Evolutionary conservation across 2,888 invertebrate species (phyloP).

Genomic region (Gandaritis pyraliata): DNA sequence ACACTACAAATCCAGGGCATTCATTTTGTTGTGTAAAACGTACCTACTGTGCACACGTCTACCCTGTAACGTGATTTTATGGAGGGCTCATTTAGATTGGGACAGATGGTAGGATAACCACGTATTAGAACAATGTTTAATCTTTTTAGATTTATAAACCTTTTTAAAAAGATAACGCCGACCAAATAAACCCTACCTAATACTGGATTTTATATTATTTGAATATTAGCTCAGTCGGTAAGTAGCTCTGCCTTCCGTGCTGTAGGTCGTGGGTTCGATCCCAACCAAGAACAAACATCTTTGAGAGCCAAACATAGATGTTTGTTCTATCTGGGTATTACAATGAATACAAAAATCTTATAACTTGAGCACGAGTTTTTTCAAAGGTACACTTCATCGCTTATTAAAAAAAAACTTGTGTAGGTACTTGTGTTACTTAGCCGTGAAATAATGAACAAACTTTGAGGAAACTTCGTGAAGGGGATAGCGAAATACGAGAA

Average conservation of each 20-base stretch:
- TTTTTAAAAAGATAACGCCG: background rate
- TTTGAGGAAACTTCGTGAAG: conserved; percentile 9
- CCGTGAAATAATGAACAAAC: conserved; percentile 18
- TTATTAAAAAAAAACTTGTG: conserved; percentile 25
- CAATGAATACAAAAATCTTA: too few species aligned
- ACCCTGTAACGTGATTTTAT: conserved; percentile 26
- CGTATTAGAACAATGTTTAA: conserved; percentile 10
- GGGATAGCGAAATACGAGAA: conserved; percentile 5
- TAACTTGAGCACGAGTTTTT: background rate
- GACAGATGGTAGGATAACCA: conserved; percentile 20
- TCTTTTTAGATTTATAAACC: conserved; percentile 6
- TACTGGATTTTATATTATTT: too few species aligned
- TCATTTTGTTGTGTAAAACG: conserved; percentile 15
- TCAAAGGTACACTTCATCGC: background rate
- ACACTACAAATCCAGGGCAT: conserved; percentile 13
- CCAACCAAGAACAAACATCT: too few species aligned
- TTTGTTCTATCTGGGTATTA: too few species aligned
- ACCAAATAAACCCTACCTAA: background rate
- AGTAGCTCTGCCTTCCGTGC: too few species aligned
- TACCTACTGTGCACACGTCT: conserved; percentile 7
- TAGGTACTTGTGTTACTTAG: background rate
- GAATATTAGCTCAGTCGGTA: too few species aligned
- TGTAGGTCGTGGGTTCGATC: too few species aligned
- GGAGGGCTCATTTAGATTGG: conserved; percentile 20
- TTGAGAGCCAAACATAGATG: too few species aligned